These are phyloP conservation scores for Uloborus plumipes DNA, from an alignment of 2,888 invertebrate species.

Conservation along the genomic window DNA sequence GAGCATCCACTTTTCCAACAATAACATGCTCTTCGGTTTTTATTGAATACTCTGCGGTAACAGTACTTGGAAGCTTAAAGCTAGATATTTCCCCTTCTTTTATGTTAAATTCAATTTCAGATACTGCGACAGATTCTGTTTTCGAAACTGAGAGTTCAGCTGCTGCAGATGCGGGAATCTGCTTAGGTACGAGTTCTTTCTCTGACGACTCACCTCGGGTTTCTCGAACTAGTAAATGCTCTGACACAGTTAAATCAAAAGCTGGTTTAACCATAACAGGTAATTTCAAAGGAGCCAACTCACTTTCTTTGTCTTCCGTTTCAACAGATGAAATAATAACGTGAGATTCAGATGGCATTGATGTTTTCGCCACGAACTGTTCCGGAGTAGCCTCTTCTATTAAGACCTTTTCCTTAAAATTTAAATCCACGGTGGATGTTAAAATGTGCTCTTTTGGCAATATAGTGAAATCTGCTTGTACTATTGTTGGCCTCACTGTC, in stretches of 20 bases:
- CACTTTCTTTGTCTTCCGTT: slow-evolving; percentile 63
- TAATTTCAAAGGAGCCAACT: slow-evolving; percentile 49
- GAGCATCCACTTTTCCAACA: slow-evolving; percentile 61
- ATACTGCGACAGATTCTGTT: slow-evolving; percentile 59
- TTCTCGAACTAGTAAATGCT: slow-evolving; percentile 64
- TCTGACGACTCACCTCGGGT: slow-evolving; percentile 50
- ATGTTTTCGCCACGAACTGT: slow-evolving; percentile 28
- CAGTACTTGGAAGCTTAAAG: slow-evolving; percentile 54
- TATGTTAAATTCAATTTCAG: slow-evolving; percentile 54
- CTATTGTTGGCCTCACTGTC: slow-evolving; percentile 27
- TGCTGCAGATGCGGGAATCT: slow-evolving; percentile 16
- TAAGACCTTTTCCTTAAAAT: slow-evolving; percentile 47
- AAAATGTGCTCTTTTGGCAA: slow-evolving; percentile 42
- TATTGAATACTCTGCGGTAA: slow-evolving; percentile 58
- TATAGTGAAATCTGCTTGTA: slow-evolving; percentile 45
- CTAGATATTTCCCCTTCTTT: slow-evolving; percentile 59
- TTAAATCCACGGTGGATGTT: slow-evolving; percentile 37
- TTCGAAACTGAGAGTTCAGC: slow-evolving; percentile 55
- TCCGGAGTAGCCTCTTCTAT: slow-evolving; percentile 42
- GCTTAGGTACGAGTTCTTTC: slow-evolving; percentile 31
- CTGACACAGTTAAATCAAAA: slow-evolving; percentile 56
- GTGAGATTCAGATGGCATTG: slow-evolving; percentile 58
- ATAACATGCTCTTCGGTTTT: slow-evolving; percentile 63
- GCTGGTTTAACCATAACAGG: slow-evolving; percentile 44
- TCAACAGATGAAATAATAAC: slow-evolving; percentile 61